Percentiles rank a stretch among this genome's conserved stretches.
Evolutionary conservation across 2,888 invertebrate species (phyloP).

Genomic region (Drosophila vallismaia): DNA sequence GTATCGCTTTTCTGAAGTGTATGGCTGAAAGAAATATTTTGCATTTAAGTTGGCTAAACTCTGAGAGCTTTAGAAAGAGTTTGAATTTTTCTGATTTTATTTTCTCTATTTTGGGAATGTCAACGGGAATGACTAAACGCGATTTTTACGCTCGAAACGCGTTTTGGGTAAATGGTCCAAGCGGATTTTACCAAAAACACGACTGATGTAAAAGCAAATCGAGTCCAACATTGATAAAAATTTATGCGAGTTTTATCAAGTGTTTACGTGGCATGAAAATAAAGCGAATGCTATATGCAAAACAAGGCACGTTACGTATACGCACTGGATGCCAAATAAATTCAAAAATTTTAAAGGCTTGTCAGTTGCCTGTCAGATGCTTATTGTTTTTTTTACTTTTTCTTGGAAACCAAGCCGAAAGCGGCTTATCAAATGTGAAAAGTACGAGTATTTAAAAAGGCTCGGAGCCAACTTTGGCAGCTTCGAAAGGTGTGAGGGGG

Average conservation of each 20-base stretch:
- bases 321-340: slow-evolving; percentile 35
- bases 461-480: slow-evolving; percentile 26
- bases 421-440: slow-evolving; percentile 35
- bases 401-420: slow-evolving; percentile 7
- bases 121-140: slow-evolving; percentile 46
- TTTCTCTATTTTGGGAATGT: slow-evolving; percentile 55
- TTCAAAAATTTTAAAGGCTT: slow-evolving; percentile 52
- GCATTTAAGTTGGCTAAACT: neutral
- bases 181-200: slow-evolving; percentile 55
- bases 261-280: slow-evolving; percentile 70
- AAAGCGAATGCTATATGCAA: slow-evolving; percentile 37
- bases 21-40: slow-evolving; percentile 7
- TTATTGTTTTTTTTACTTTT: slow-evolving; percentile 54
- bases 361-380: slow-evolving; percentile 71
- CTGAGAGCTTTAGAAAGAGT: slow-evolving; percentile 1
- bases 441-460: slow-evolving; percentile 46
- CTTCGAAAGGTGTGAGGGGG: slow-evolving; percentile 33
- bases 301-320: slow-evolving; percentile 42
- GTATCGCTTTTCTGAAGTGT: neutral
- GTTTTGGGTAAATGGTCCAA: slow-evolving; percentile 68
- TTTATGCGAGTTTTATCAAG: slow-evolving; percentile 77
- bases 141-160: slow-evolving; percentile 63
- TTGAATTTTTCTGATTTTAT: slow-evolving; percentile 37
- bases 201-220: slow-evolving; percentile 53
- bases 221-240: slow-evolving; percentile 66